Base-by-base conservation (phyloP, 2,797 vertebrate genomes). In the Phylloscopus collybita region DNA sequence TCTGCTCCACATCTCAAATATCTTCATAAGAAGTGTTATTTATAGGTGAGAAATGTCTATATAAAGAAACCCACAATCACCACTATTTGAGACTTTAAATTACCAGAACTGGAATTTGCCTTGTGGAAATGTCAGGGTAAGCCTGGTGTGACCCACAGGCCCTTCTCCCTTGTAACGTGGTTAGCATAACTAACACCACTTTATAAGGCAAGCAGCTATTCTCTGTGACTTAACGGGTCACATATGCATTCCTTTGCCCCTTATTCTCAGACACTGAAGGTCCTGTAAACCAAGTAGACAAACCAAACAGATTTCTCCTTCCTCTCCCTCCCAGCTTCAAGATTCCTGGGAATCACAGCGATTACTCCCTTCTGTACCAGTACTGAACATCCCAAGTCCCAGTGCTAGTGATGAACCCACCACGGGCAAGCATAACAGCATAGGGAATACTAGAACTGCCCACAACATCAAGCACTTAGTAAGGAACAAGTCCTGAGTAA, bases 391-490 rank as follows among this genome's bases (percentile, higher is more conserved):
- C 30, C 25, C 42, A 56, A n/a, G 25, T 47, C 10, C 7, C 4
- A 4, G 42, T 5, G 16, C 34, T 57, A 22, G 11, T 73, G 70
- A 73, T 3, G 1, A 65, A 21, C 21, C 8, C 0, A 0, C 9
- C 42, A 47, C 36, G 45, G 20, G 32, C 29, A 81, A 67, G 29
- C 3, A 0, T 11, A 79, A 57, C 34, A 78, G 65, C 76, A 72
- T 5, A 38, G 6, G 11, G 11, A 75, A 44, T 38, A 64, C 30
- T 38, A 36, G 44, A 79, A 45, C 45, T 56, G n/a, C 18, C 42
- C 13, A 3, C 5, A 70, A 84, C 30, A 86, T 18, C 69, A 73
- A 73, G 36, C 36, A 56, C 36, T 74, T 59, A 22, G 34, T 34
- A 34, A 34, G 34, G 34, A 34, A 34, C 10, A 78, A 66, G 34